A percentile compares a stretch with the other conserved stretches of the same genome.
phyloP scores from a whole-genome alignment of 2,888 invertebrate species.

The Limnephilus lunatus region DNA sequence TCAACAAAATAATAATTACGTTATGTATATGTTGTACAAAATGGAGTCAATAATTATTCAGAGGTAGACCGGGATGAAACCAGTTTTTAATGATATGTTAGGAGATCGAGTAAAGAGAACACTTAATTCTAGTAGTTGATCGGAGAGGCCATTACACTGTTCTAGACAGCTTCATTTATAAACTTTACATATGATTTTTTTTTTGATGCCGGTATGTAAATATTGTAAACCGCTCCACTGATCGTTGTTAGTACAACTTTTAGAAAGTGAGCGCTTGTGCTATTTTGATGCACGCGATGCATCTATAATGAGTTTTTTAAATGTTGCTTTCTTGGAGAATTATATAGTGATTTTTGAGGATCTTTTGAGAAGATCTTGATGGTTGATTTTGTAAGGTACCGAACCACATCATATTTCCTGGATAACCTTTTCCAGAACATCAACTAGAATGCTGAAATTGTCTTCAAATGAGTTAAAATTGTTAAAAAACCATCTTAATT shows the following conservation, averaged over 20 bases:
- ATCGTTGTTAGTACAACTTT: neutral
- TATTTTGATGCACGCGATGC: slow-evolving; percentile 6
- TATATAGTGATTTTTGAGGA: neutral
- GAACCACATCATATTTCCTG: too few species aligned
- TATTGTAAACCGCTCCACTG: neutral
- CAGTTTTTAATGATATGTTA: slow-evolving; percentile 42
- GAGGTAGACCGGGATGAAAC: slow-evolving; percentile 33
- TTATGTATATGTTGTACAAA: slow-evolving; percentile 25
- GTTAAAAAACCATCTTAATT: too few species aligned
- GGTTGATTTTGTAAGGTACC: neutral
- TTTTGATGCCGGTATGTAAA: slow-evolving; percentile 27
- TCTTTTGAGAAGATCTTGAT: neutral
- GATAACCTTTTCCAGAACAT: too few species aligned
- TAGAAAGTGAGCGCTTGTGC: slow-evolving; percentile 32
- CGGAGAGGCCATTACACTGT: slow-evolving; percentile 10
- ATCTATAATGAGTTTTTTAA: neutral
- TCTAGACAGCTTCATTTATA: slow-evolving; percentile 23
- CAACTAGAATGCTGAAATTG: too few species aligned
- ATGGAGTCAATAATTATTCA: slow-evolving; percentile 19
- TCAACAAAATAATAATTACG: slow-evolving; percentile 16
- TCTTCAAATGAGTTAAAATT: too few species aligned
- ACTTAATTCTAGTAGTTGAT: slow-evolving; percentile 37
- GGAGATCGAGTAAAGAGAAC: slow-evolving; percentile 32
- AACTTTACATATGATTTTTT: slow-evolving; percentile 25
- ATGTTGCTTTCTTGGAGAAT: neutral